Conservation (phyloP, 2,888 invertebrate genomes). For the Onchidella celtica region DNA sequence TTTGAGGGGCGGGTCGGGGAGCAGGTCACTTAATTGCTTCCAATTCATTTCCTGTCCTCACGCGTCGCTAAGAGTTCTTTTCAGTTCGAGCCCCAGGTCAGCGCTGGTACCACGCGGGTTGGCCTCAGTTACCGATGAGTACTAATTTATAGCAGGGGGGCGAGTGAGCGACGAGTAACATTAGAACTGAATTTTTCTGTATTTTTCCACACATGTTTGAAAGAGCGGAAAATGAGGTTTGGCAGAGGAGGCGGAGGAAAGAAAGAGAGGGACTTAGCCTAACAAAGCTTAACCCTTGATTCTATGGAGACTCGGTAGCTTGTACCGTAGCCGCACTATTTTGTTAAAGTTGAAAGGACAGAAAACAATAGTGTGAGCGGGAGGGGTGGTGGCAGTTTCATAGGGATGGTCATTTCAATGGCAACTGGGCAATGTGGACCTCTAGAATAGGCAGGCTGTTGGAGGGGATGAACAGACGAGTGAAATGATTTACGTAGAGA, state of each 20-base stretch:
- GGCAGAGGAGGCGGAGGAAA: not conserved
- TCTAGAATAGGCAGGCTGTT: too few species aligned
- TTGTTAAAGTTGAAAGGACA: too few species aligned
- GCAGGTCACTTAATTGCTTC: not conserved
- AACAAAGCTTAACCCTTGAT: too few species aligned
- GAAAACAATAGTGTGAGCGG: too few species aligned
- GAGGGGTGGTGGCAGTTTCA: too few species aligned
- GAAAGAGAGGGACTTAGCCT: not conserved
- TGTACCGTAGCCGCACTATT: too few species aligned
- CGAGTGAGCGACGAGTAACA: not conserved
- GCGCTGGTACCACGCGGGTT: not conserved
- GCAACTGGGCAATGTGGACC: too few species aligned
- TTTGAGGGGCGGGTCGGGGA: not conserved
- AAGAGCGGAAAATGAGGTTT: not conserved
- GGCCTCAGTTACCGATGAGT: not conserved
- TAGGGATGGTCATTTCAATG: too few species aligned
- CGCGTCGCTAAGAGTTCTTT: not conserved
- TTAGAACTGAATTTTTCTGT: not conserved
- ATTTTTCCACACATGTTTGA: not conserved
- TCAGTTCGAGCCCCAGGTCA: not conserved
- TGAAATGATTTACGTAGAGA: too few species aligned
- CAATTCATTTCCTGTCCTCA: not conserved
- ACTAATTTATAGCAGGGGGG: not conserved
- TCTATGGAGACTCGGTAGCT: too few species aligned
- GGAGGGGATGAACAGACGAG: too few species aligned